Conservation (phyloP, 2,113 vertebrate genomes). For the Notothenia rossii region DNA sequence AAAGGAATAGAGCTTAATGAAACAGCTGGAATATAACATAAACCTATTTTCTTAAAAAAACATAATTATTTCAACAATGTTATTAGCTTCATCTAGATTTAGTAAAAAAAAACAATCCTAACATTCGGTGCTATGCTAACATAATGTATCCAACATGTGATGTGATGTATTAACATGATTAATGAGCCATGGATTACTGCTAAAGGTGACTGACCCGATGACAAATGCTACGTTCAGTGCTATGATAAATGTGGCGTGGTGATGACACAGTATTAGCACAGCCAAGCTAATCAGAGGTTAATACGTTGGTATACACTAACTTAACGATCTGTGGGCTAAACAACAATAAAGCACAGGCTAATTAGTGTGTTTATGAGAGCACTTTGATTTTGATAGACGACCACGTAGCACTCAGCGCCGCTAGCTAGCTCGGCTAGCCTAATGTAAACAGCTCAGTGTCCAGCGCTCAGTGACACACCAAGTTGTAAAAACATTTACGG, state of each 20-base stretch:
- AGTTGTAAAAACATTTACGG: constrained; percentile 87
- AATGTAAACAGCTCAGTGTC: constrained; percentile 77
- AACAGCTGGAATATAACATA: neutral
- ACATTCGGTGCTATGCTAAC: neutral
- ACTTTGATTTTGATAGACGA: constrained; percentile 78
- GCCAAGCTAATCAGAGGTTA: constrained; percentile 79
- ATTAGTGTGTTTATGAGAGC: constrained; percentile 82
- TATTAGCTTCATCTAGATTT: neutral
- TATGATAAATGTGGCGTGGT: constrained; percentile 66
- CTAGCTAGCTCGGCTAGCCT: constrained; percentile 66
- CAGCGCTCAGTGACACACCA: constrained; percentile 80
- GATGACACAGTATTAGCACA: constrained; percentile 62
- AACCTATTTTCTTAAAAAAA: neutral
- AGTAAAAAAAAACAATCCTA: neutral
- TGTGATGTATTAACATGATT: constrained; percentile 45
- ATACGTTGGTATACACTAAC: constrained; percentile 80
- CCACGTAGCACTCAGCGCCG: constrained; percentile 57
- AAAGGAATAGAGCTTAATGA: constrained; percentile 4
- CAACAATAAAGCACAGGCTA: constrained; percentile 77
- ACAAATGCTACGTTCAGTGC: constrained; percentile 35
- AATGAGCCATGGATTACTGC: constrained; percentile 43
- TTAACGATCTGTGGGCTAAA: constrained; percentile 79
- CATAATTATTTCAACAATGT: neutral
- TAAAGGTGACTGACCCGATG: constrained; percentile 45
- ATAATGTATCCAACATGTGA: constrained; percentile 9